Evolutionary conservation across 2,888 invertebrate species (phyloP), one percentile per base, ranked within the genome.

Genomic region (Marronus borbonicus): DNA sequence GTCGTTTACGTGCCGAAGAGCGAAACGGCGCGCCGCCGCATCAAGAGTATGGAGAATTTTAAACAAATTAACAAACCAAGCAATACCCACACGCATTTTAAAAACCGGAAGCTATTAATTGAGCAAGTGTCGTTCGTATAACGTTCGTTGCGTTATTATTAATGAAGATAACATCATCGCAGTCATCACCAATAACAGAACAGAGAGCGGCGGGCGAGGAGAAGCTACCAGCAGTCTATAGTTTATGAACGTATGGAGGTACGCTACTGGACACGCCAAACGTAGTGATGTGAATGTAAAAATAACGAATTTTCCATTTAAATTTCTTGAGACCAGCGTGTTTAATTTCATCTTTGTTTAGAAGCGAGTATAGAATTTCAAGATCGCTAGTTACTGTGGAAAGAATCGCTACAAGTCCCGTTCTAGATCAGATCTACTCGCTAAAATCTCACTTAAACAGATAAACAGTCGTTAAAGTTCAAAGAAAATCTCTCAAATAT

Each of bases 61-160:
- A 82, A 83, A 83, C 83, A 83, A 83, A 83, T 83, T 83, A 83
- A 83, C 83, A 80, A 82, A 83, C 81, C 81, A 83, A 81, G 81
- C 81, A 81, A 83, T 83, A 82, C 83, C 83, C 83, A 83, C 83
- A 83, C 83, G 81, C 81, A 82, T 82, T 82, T 72, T 81, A 83
- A 81, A 77, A 81, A 83, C 83, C 83, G 83, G 82, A 83, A 83
- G 82, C 81, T 81, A 81, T 83, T 82, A 83, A 83, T 83, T 83
- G 83, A 82, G 79, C 81, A 78, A 81, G 81, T 81, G 82, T 77
- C 77, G 72, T 72, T 72, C 58, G 58, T 72, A 72, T 72, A 72
- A 58, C 72, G 72, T 72, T 72, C 72, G 72, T 72, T 72, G 58
- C 72, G 72, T 72, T 72, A 72, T 72, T 72, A 72, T 72, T 72